These are phyloP conservation scores for Atta texana DNA, from an alignment of 1,140 invertebrate species.

Conservation along the genomic window DNA sequence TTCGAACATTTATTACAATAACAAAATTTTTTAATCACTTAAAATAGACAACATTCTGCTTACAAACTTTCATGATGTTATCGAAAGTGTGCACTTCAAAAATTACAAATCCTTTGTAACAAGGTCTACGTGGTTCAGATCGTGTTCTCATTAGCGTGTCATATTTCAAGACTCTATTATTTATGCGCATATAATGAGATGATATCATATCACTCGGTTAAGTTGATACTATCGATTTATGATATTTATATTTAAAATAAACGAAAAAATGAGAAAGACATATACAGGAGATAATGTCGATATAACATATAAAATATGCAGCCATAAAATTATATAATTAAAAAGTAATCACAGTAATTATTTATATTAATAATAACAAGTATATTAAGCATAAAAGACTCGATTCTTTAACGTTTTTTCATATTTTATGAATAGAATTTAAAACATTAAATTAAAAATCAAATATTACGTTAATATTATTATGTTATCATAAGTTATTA, in stretches of 20 bases:
- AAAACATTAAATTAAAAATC: neutral
- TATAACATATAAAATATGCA: neutral
- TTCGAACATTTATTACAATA: neutral
- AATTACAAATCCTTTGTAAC: conserved; percentile 23
- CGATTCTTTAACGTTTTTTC: neutral
- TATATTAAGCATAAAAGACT: neutral
- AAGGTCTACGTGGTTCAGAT: neutral
- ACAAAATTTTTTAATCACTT: neutral
- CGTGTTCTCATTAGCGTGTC: neutral
- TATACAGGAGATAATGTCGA: neutral
- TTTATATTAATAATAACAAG: conserved; percentile 6
- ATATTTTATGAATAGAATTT: neutral
- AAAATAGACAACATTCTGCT: neutral
- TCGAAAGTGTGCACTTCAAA: neutral
- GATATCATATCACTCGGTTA: neutral
- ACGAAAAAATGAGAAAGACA: neutral
- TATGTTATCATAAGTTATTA: too few relatives aligned
- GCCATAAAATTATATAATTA: neutral
- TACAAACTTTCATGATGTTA: neutral
- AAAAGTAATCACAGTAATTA: neutral
- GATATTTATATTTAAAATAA: neutral
- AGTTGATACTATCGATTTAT: neutral
- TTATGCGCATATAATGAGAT: neutral
- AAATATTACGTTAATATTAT: neutral
- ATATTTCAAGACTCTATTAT: neutral